These are phyloP conservation scores for Cephus nigrinus DNA, from an alignment of 2,888 invertebrate species.

Conservation along the genomic window DNA sequence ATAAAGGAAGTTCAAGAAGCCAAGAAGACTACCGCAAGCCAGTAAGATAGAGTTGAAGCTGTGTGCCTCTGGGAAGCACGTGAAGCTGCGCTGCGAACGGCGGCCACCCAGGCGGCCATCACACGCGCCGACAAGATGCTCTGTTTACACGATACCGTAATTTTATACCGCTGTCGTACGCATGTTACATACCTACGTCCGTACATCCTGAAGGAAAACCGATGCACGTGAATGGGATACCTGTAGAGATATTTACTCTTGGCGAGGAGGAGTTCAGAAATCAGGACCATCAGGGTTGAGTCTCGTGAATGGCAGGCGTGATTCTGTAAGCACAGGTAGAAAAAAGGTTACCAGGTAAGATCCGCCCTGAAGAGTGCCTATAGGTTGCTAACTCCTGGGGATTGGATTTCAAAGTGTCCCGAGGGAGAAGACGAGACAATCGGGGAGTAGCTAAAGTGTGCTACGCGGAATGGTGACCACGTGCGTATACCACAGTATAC, in stretches of 20 bases:
- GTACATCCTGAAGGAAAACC: background rate
- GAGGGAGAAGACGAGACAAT: background rate
- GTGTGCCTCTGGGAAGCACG: conserved; percentile 54
- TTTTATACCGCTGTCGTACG: conserved; percentile 61
- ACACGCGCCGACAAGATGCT: conserved; percentile 59
- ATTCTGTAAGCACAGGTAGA: background rate
- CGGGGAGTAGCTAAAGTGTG: background rate
- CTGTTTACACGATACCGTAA: conserved; percentile 62
- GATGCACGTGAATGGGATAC: background rate
- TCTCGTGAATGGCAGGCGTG: background rate
- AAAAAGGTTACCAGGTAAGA: background rate
- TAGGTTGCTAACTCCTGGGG: background rate
- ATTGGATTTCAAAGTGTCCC: conserved; percentile 4
- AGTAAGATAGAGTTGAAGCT: background rate
- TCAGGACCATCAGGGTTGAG: background rate
- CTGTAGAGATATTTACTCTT: background rate
- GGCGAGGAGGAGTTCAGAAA: background rate
- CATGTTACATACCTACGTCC: conserved; percentile 17
- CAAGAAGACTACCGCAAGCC: background rate
- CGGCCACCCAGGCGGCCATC: conserved; percentile 62
- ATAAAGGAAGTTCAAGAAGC: background rate
- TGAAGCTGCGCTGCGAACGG: conserved; percentile 40
- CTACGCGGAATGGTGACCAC: conserved; percentile 4
- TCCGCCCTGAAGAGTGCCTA: background rate
- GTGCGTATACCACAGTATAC: conserved; percentile 1